Percentiles rank a stretch among this genome's conserved stretches.
phyloP scores from a whole-genome alignment of 2,888 invertebrate genomes.

The Nebria brevicollis region DNA sequence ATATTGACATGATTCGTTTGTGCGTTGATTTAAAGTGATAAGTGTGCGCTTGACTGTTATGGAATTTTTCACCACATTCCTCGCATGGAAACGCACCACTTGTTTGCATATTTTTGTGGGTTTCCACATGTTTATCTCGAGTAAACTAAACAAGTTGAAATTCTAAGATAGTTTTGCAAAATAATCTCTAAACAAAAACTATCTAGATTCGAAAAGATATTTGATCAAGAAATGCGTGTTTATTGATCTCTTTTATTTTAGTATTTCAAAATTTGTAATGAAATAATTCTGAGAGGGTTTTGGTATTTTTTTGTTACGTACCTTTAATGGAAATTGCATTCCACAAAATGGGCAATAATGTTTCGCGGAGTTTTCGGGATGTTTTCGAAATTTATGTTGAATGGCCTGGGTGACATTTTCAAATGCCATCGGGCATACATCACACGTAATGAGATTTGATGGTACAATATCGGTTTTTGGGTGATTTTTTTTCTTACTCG shows the following conservation, averaged over 20 bases:
- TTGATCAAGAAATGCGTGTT: no score
- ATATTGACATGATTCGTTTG: conserved; percentile 62
- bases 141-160: conserved; percentile 64
- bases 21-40: conserved; percentile 68
- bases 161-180: no score
- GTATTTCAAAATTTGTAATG: no score
- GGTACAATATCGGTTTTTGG: conserved; percentile 58
- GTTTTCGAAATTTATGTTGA: conserved; percentile 74
- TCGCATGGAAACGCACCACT: conserved; percentile 64
- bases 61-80: conserved; percentile 69
- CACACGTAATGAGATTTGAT: conserved; percentile 65
- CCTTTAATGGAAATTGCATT: conserved; percentile 75
- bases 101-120: conserved; percentile 60
- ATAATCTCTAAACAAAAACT: no score
- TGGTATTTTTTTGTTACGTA: conserved; percentile 52
- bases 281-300: no score
- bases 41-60: conserved; percentile 66
- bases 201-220: no score
- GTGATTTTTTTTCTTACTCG: conserved; percentile 53
- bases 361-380: conserved; percentile 71
- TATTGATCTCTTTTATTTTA: no score
- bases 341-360: conserved; percentile 76
- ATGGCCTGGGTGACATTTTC: conserved; percentile 71
- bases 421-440: conserved; percentile 70
- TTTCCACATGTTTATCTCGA: conserved; percentile 69